Conservation (phyloP, 2,113 vertebrate species). For the Myanophis thanlyinensis region DNA sequence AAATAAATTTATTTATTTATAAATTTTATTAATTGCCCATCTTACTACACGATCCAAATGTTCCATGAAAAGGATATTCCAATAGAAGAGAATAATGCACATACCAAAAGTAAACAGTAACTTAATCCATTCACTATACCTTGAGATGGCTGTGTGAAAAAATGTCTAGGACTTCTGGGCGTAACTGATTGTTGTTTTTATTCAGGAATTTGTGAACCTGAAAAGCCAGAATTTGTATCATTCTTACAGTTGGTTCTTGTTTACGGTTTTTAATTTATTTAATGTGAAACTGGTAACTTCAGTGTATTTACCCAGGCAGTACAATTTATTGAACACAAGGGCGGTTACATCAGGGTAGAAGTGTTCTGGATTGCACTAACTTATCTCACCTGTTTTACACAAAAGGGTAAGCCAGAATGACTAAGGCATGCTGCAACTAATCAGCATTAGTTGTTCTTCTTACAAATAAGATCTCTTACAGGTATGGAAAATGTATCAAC, state of each 20-base stretch:
- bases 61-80: neutral
- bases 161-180: slow-evolving; percentile 79
- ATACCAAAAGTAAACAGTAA: neutral
- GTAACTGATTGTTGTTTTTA: slow-evolving; percentile 86
- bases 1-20: neutral
- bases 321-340: neutral
- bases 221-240: slow-evolving; percentile 24
- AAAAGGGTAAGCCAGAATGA: neutral
- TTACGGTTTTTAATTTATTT: neutral
- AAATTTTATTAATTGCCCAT: too few species aligned
- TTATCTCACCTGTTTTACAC: neutral
- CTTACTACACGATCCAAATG: neutral
- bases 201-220: slow-evolving; percentile 91
- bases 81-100: neutral
- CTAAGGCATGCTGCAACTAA: neutral
- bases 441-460: neutral
- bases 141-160: slow-evolving; percentile 82
- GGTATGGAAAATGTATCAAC: neutral
- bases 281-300: neutral
- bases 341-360: neutral
- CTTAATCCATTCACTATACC: slow-evolving; percentile 65
- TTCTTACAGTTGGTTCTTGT: neutral
- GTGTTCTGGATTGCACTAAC: neutral
- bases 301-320: neutral
- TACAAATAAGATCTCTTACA: neutral